These are phyloP conservation scores for Coptotermes formosanus DNA, from an alignment of 1,140 invertebrate species.

Conservation along the genomic window DNA sequence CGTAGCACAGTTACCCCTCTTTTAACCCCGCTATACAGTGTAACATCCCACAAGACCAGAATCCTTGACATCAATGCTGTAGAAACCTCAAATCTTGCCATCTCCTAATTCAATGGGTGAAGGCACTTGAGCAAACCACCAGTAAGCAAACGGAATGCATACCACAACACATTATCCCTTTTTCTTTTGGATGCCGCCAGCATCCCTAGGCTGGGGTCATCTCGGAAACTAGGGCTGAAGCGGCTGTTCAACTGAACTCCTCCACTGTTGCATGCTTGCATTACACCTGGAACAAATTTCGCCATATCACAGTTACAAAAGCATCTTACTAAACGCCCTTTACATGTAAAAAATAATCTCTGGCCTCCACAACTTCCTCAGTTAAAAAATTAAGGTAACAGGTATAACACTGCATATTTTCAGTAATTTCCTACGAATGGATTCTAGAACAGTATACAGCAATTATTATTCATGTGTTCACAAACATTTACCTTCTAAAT, in stretches of 20 bases:
- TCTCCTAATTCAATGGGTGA: neutral
- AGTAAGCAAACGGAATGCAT: slow-evolving; percentile 41
- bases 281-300: slow-evolving; percentile 72
- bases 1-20: no score
- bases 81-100: neutral
- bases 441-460: no score
- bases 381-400: neutral
- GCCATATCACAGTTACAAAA: neutral
- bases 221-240: slow-evolving; percentile 79
- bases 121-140: neutral
- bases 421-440: no score
- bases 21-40: no score
- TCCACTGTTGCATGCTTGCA: slow-evolving; percentile 75
- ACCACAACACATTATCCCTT: slow-evolving; percentile 77
- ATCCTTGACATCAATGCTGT: no score
- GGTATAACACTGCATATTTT: neutral
- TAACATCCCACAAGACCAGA: no score
- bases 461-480: no score
- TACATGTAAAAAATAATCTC: slow-evolving; percentile 11
- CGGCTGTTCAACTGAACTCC: slow-evolving; percentile 73
- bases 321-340: neutral
- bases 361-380: neutral
- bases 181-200: slow-evolving; percentile 67
- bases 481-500: no score
- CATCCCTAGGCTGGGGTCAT: slow-evolving; percentile 62